Conservation (phyloP, 2,113 vertebrate species). For the Xiphophorus couchianus region DNA sequence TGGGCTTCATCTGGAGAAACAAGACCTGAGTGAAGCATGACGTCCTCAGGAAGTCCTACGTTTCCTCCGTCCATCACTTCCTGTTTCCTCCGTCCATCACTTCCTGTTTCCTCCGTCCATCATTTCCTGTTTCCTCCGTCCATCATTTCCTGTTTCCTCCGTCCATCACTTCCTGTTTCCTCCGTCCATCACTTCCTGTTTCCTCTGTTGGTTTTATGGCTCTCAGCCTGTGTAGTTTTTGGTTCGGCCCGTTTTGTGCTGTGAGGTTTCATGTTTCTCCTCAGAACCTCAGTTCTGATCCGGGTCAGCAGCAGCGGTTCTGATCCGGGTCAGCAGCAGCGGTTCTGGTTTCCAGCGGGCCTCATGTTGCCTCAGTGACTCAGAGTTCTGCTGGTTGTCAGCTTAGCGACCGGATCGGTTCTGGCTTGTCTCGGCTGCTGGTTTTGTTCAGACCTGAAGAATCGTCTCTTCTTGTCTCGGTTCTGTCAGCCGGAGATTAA, state of each 20-base stretch:
- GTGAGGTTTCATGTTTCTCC: conserved; percentile 14
- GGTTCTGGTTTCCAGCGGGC: background rate
- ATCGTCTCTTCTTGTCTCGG: background rate
- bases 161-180: too few species aligned
- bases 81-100: too few species aligned
- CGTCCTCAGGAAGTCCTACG: too few species aligned
- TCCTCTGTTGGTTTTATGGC: background rate
- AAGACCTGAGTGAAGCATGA: too few species aligned
- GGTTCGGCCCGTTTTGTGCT: background rate
- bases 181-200: too few species aligned
- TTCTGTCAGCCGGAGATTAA: conserved; percentile 29
- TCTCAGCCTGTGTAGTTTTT: background rate
- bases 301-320: conserved; percentile 5
- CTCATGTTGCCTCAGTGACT: background rate
- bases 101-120: too few species aligned
- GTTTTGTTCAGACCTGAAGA: conserved; percentile 16
- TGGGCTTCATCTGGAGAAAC: too few species aligned
- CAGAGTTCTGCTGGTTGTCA: background rate
- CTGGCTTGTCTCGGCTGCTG: conserved; percentile 12
- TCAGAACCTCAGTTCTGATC: background rate
- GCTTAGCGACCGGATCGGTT: background rate
- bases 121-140: too few species aligned
- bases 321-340: conserved; percentile 24
- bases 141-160: too few species aligned
- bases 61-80: too few species aligned